Evolutionary conservation across 2,888 invertebrate genomes (phyloP).

Genomic region (Drepana falcataria): DNA sequence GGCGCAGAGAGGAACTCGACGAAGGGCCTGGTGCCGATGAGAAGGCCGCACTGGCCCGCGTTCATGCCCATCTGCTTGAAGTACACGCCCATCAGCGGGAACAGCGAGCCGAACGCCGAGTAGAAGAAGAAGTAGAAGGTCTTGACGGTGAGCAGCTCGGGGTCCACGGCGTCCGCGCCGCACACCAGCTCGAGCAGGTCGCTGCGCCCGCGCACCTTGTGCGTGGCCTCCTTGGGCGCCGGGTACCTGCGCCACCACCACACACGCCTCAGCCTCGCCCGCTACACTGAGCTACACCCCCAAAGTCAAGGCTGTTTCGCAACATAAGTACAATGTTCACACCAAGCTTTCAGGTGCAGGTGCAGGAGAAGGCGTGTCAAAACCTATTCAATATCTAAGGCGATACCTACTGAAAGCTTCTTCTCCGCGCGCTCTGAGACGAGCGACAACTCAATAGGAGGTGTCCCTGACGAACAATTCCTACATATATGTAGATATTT

Average conservation of each 20-base stretch:
- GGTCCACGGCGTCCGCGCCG: slow-evolving; percentile 88
- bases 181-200: slow-evolving; percentile 90
- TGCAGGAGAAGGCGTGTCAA: no score
- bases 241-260: slow-evolving; percentile 80
- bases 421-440: no score
- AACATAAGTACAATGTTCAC: no score
- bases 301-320: no score
- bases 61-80: slow-evolving; percentile 99
- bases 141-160: slow-evolving; percentile 95
- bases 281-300: no score
- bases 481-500: no score
- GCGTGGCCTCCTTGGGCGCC: slow-evolving; percentile 91
- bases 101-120: slow-evolving; percentile 98
- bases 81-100: slow-evolving; percentile 98
- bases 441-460: no score
- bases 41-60: slow-evolving; percentile 94
- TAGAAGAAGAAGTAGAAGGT: slow-evolving; percentile 99
- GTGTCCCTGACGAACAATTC: no score
- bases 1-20: slow-evolving; percentile 98
- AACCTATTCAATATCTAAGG: no score
- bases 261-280: neutral
- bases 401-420: no score
- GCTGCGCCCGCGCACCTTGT: slow-evolving; percentile 92
- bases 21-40: slow-evolving; percentile 97
- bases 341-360: no score